phyloP scores from a whole-genome alignment of 1,140 invertebrate species.

The Araneus ventricosus region DNA sequence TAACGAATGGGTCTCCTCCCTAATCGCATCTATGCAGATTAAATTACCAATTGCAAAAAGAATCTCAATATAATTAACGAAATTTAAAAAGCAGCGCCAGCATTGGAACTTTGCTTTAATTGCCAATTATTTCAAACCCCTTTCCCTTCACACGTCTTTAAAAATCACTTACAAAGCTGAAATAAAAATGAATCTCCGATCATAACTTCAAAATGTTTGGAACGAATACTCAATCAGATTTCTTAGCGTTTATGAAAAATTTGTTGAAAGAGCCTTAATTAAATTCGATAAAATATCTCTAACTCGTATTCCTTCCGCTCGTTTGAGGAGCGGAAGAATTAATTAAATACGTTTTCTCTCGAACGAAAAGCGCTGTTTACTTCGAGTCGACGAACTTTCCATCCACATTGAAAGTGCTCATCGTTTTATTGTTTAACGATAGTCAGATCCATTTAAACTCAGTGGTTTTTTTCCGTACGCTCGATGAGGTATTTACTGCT shows the following conservation, averaged over 20 bases:
- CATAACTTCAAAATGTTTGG: neutral
- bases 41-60: neutral
- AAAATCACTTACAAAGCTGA: neutral
- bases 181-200: neutral
- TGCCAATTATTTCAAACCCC: neutral
- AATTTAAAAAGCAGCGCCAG: neutral
- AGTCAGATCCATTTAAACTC: neutral
- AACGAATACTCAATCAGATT: neutral
- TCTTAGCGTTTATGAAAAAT: neutral
- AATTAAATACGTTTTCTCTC: neutral
- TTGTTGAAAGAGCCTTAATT: neutral
- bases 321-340: neutral
- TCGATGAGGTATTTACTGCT: neutral
- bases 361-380: neutral
- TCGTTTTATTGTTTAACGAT: conserved; percentile 26
- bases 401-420: neutral
- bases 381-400: neutral
- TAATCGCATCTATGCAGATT: neutral
- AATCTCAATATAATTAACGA: neutral
- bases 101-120: neutral
- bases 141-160: neutral
- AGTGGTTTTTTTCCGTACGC: neutral
- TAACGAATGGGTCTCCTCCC: too few species aligned
- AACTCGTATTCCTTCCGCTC: neutral
- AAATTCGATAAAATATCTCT: neutral